Conservation (phyloP, 1,140 invertebrate genomes). For the Copidosoma floridanum region DNA sequence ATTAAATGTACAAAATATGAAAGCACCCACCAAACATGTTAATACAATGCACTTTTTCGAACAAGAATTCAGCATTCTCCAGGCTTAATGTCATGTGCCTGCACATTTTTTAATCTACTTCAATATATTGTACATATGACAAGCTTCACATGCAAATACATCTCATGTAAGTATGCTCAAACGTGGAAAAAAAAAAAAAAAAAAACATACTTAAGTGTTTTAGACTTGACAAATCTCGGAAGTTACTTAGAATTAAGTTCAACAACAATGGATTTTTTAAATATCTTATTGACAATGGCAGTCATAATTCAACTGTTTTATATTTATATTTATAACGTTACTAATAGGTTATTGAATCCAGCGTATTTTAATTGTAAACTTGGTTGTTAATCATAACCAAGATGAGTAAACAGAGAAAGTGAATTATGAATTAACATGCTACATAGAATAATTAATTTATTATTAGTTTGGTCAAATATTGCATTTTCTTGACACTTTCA, state of each 20-base stretch:
- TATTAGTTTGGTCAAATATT: slow-evolving; percentile 5
- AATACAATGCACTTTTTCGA: too few relatives aligned
- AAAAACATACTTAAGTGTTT: slow-evolving; percentile 6
- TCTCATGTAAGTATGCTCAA: not conserved
- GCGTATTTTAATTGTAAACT: too few relatives aligned
- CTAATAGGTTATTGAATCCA: too few relatives aligned
- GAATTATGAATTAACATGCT: slow-evolving; percentile 1
- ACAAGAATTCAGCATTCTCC: slow-evolving; percentile 36
- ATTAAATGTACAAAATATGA: slow-evolving; percentile 19
- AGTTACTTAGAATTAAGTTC: slow-evolving; percentile 6
- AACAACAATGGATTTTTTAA: slow-evolving; percentile 21
- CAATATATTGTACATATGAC: slow-evolving; percentile 14
- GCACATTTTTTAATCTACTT: slow-evolving; percentile 23
- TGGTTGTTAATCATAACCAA: too few relatives aligned
- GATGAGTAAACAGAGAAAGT: slow-evolving; percentile 11
- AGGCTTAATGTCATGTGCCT: slow-evolving; percentile 28
- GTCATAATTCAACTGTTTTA: slow-evolving; percentile 20
- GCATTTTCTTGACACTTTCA: slow-evolving; percentile 10
- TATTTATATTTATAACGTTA: too few relatives aligned
- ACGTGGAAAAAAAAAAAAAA: not conserved
- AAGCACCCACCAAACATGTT: slow-evolving; percentile 25
- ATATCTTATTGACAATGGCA: slow-evolving; percentile 23
- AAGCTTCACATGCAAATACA: slow-evolving; percentile 7
- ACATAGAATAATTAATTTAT: slow-evolving; percentile 1
- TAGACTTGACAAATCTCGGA: slow-evolving; percentile 19